Conservation (phyloP, 2,113 vertebrate genomes). For the Megaceryle maxima region DNA sequence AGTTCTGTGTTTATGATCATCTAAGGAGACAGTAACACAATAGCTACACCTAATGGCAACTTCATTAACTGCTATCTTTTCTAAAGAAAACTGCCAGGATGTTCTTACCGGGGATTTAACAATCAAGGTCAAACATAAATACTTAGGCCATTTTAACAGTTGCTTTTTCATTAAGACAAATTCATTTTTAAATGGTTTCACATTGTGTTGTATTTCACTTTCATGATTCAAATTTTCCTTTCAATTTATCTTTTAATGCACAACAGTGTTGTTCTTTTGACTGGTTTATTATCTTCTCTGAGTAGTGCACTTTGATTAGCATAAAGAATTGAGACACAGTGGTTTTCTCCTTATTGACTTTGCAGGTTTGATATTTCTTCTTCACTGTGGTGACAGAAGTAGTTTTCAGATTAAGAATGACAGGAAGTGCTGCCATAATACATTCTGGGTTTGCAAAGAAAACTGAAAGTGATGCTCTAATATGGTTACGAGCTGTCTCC, state of each 20-base stretch:
- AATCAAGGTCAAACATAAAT: not conserved
- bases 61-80: slow-evolving; percentile 7
- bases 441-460: not conserved
- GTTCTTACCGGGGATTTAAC: not conserved
- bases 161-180: not conserved
- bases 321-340: not conserved
- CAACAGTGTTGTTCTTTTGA: not conserved
- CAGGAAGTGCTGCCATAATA: not conserved
- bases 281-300: not conserved
- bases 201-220: not conserved
- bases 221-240: not conserved
- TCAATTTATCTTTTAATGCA: not conserved
- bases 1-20: not conserved
- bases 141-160: not conserved
- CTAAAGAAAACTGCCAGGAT: not conserved
- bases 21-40: slow-evolving; percentile 3
- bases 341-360: not conserved
- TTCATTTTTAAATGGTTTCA: not conserved
- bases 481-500: rapidly evolving
- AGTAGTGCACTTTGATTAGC: not conserved
- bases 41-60: slow-evolving; percentile 65
- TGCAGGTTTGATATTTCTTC: not conserved
- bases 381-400: not conserved
- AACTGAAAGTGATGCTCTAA: not conserved
- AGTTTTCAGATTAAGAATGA: not conserved